These are phyloP conservation scores for Biston betularia DNA, from an alignment of 2,888 invertebrate genomes.

Conservation along the genomic window DNA sequence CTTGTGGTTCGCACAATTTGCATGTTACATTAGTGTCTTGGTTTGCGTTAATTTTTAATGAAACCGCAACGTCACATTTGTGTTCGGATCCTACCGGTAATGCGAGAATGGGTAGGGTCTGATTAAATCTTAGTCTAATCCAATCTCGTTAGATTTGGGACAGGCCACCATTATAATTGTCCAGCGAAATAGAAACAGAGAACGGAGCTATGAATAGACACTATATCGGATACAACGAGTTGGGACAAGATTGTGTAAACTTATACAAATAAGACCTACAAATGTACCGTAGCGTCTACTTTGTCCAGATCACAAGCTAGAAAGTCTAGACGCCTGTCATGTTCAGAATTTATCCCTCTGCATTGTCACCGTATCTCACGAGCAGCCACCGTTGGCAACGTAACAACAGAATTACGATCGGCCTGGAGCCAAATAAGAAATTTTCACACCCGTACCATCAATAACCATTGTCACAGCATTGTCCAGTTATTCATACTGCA, in stretches of 20 bases:
- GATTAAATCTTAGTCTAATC: slow-evolving; percentile 16
- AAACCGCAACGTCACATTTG: slow-evolving; percentile 44
- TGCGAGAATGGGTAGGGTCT: slow-evolving; percentile 17
- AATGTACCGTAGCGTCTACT: slow-evolving; percentile 3
- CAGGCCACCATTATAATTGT: slow-evolving; percentile 9
- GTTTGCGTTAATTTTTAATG: slow-evolving; percentile 53
- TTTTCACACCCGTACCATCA: slow-evolving; percentile 45
- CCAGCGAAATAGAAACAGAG: slow-evolving; percentile 15
- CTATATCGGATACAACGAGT: background rate
- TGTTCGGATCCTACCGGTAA: slow-evolving; percentile 24
- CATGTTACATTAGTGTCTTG: slow-evolving; percentile 57
- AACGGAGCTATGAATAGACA: slow-evolving; percentile 2
- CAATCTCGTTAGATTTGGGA: slow-evolving; percentile 3
- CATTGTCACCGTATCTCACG: slow-evolving; percentile 34
- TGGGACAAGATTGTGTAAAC: background rate
- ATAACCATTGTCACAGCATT: slow-evolving; percentile 47
- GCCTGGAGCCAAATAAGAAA: slow-evolving; percentile 43
- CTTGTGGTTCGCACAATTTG: slow-evolving; percentile 60
- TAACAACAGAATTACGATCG: slow-evolving; percentile 38
- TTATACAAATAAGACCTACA: background rate
- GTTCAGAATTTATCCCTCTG: slow-evolving; percentile 26
- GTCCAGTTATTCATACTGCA: slow-evolving; percentile 46
- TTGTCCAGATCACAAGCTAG: slow-evolving; percentile 15
- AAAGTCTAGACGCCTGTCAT: slow-evolving; percentile 31
- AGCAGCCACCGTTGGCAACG: slow-evolving; percentile 37